A percentile compares a stretch with the other conserved stretches of the same genome.
These are phyloP conservation scores for Ptilorrhoa leucosticta DNA, from an alignment of 2,113 vertebrate genomes.

Conservation along the genomic window DNA sequence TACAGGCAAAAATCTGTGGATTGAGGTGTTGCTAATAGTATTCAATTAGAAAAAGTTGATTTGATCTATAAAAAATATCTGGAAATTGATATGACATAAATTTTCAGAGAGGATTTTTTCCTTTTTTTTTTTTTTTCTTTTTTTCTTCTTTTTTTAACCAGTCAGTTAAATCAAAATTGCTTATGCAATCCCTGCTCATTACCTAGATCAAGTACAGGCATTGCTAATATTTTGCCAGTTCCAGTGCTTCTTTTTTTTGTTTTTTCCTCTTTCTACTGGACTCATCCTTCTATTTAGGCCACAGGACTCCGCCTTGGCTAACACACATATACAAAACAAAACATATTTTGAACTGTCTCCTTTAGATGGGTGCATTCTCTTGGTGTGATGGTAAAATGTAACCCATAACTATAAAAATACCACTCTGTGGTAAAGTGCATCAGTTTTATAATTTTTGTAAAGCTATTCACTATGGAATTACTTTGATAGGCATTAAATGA, in stretches of 20 bases:
- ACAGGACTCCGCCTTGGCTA: neutral
- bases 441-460: neutral
- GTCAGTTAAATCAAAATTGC: neutral
- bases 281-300: neutral
- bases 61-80: neutral
- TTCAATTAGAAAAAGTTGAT: neutral
- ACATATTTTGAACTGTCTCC: neutral
- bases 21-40: neutral
- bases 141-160: neutral
- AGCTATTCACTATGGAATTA: neutral
- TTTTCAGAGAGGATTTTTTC: neutral
- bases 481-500: neutral
- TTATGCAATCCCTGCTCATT: neutral
- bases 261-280: neutral
- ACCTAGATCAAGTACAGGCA: neutral
- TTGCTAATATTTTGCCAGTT: neutral
- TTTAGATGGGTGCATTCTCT: neutral
- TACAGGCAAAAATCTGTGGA: neutral
- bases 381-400: neutral
- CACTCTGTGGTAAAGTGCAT: neutral
- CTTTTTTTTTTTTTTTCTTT: no score
- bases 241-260: fast-evolving
- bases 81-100: neutral
- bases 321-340: neutral
- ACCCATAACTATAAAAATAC: neutral